Evolutionary conservation across 2,113 vertebrate species (phyloP), one percentile per base, ranked within the genome.

Genomic region (Regulus satrapa): DNA sequence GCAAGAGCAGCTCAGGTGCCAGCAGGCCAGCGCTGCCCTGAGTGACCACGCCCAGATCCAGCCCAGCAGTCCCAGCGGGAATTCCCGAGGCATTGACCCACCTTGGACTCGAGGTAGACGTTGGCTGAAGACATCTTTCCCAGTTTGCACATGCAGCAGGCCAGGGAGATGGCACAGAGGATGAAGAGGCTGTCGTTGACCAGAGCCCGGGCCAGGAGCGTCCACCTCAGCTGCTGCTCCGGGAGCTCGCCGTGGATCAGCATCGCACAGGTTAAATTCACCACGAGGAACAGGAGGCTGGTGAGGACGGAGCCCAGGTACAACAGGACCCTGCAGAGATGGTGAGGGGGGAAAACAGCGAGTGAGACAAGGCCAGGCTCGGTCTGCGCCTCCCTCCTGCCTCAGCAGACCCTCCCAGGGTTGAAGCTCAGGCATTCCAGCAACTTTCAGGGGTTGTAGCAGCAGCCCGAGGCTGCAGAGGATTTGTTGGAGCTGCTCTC

Each of bases 101-200:
- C 99, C 98, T 99, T 99, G 71, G 99, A 99, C 97, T 99, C 99
- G 64, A 99, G 99, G 98, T 99, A 99, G 98, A 99, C 99, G 2
- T 99, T 99, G n/a, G 99, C 99, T 38, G 99, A 99, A 85, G 99
- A 99, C 99, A 99, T 98, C 98, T 99, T 99, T 96, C 99, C 98
- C 14, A 99, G 98, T 95, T 98, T 99, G 98, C 98, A 99, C 98
- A 99, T 98, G 97, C 99, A 99, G 93, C 98, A 98, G 85, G 99
- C 98, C 95, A 99, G 98, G 7, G 98, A 99, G 94, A 99, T 92
- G 85, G 99, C 99, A 94, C 99, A 99, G 95, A 99, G 98, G 92
- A 99, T 99, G 89, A 99, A 99, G 41, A 99, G 98, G 87, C 98
- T 98, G 97, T 99, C 99, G 10, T 99, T 99, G 97, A 99, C 95